Percentiles rank a stretch among this genome's conserved stretches.
phyloP scores from a whole-genome alignment of 1,140 invertebrate genomes.

The Lysiphlebus fabarum region DNA sequence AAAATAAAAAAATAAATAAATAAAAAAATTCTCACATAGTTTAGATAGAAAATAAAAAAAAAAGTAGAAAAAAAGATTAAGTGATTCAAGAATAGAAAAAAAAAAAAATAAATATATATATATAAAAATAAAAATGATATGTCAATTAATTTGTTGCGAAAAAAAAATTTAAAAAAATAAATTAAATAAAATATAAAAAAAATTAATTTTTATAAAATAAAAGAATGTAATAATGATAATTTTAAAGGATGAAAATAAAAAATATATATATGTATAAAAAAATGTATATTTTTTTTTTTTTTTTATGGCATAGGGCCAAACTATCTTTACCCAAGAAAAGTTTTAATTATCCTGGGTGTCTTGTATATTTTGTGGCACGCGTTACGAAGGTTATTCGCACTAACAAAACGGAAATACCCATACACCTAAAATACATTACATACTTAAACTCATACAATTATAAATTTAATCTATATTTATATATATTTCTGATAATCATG shows the following conservation, averaged over 20 bases:
- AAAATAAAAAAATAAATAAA: too few relatives aligned
- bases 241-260: constrained; percentile 6
- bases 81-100: too few relatives aligned
- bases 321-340: constrained; percentile 21
- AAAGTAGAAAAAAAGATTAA: too few relatives aligned
- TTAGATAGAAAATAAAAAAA: too few relatives aligned
- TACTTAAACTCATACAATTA: not conserved
- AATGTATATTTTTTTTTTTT: not conserved
- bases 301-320: constrained; percentile 26
- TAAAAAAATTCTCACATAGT: too few relatives aligned
- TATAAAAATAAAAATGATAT: not conserved
- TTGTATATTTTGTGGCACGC: constrained; percentile 11
- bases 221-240: too few relatives aligned
- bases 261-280: constrained; percentile 9
- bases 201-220: too few relatives aligned
- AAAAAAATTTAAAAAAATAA: too few relatives aligned
- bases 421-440: not conserved
- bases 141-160: not conserved
- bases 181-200: not conserved
- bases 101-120: too few relatives aligned
- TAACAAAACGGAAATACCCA: not conserved
- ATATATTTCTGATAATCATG: too few relatives aligned
- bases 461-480: too few relatives aligned
- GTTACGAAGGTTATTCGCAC: constrained; percentile 2
- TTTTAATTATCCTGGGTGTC: constrained; percentile 26